Percentiles rank a stretch among this genome's conserved stretches.
Conservation (phyloP, 2,888 invertebrate species). For the Cerastis rubricosa region DNA sequence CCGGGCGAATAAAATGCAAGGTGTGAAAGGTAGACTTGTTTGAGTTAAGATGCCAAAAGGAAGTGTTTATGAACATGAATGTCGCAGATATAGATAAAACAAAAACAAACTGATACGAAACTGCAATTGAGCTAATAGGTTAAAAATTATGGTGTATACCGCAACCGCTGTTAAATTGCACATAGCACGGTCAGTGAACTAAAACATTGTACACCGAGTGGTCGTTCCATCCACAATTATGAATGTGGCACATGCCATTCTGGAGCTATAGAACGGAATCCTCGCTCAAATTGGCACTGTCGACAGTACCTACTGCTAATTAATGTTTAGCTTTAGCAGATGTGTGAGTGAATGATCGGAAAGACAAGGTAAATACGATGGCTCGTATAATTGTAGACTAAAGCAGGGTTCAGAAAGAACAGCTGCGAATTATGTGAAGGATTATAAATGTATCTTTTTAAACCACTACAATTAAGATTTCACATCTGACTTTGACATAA, state of each 20-base stretch:
- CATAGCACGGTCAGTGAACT: slow-evolving; percentile 81
- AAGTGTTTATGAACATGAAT: background rate
- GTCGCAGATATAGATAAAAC: slow-evolving; percentile 27
- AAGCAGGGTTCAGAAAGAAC: background rate
- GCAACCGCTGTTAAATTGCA: slow-evolving; percentile 78
- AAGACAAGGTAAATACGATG: slow-evolving; percentile 24
- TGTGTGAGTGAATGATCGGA: slow-evolving; percentile 30
- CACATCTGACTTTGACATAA: background rate
- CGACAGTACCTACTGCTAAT: slow-evolving; percentile 72
- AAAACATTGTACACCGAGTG: slow-evolving; percentile 75
- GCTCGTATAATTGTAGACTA: slow-evolving; percentile 14
- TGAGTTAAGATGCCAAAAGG: slow-evolving; percentile 9
- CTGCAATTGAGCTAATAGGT: slow-evolving; percentile 59
- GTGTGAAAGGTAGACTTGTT: slow-evolving; percentile 14
- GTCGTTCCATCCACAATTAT: slow-evolving; percentile 71
- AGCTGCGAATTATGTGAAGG: background rate
- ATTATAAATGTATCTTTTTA: background rate
- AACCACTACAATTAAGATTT: background rate
- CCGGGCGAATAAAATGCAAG: slow-evolving; percentile 36
- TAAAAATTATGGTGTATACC: slow-evolving; percentile 68
- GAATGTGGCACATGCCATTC: slow-evolving; percentile 75
- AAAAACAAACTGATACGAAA: slow-evolving; percentile 33
- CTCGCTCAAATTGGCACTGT: slow-evolving; percentile 75
- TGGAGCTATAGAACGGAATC: slow-evolving; percentile 70
- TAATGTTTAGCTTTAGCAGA: slow-evolving; percentile 56